These are phyloP conservation scores for Epinephelus malabaricus DNA, from an alignment of 2,797 vertebrate species.

Conservation along the genomic window DNA sequence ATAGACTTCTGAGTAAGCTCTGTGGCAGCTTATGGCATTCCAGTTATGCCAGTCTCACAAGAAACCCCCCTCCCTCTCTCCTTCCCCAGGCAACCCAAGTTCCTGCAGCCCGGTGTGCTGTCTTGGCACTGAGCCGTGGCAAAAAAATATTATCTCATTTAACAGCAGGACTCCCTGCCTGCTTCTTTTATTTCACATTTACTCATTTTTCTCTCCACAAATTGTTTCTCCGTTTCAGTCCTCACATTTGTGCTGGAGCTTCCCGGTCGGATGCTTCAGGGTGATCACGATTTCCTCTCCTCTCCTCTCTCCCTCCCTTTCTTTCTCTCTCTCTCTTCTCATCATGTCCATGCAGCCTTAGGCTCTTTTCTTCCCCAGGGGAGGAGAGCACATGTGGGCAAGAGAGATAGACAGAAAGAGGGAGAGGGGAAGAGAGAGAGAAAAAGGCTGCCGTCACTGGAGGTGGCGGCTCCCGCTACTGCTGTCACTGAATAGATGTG, in stretches of 20 bases:
- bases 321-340: conserved; percentile 18
- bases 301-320: neutral
- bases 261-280: conserved; percentile 42
- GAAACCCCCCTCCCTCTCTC: neutral
- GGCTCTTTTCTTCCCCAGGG: conserved; percentile 56
- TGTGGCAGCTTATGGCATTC: conserved; percentile 66
- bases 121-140: conserved; percentile 21
- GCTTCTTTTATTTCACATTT: conserved; percentile 11
- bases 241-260: conserved; percentile 33
- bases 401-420: conserved; percentile 41
- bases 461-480: conserved; percentile 65
- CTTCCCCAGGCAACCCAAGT: conserved; percentile 11
- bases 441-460: conserved; percentile 62
- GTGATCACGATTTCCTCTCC: conserved; percentile 51
- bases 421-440: conserved; percentile 32
- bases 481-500: conserved; percentile 74
- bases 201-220: neutral
- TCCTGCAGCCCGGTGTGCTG: conserved; percentile 46
- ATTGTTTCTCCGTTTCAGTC: conserved; percentile 14
- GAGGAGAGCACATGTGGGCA: conserved; percentile 53
- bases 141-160: conserved; percentile 25
- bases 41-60: conserved; percentile 59
- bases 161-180: conserved; percentile 16
- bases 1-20: conserved; percentile 68
- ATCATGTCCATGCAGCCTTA: conserved; percentile 57